phyloP scores from a whole-genome alignment of 2,113 vertebrate genomes.

The Syngnathus floridae region DNA sequence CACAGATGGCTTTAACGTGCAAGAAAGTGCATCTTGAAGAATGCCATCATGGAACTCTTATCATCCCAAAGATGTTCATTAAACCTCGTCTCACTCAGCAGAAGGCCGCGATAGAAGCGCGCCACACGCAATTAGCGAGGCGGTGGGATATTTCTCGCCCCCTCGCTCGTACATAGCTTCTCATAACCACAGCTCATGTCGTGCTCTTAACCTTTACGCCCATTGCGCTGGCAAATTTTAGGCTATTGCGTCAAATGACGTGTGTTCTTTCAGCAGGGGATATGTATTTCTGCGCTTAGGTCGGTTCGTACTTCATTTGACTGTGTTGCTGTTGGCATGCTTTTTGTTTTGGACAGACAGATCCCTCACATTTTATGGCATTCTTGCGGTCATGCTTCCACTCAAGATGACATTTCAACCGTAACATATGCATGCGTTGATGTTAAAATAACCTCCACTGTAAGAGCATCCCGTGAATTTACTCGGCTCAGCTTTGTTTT shows the following conservation, averaged over 20 bases:
- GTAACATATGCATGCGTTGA: background rate
- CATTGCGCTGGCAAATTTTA: constrained; percentile 13
- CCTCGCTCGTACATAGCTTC: constrained; percentile 14
- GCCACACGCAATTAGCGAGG: constrained; percentile 25
- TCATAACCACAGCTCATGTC: constrained; percentile 6
- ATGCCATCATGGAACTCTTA: constrained; percentile 46
- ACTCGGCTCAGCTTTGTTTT: constrained; percentile 28
- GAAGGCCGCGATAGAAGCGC: constrained; percentile 23
- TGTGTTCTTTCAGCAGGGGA: background rate
- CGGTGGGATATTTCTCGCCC: constrained; percentile 24
- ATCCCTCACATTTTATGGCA: background rate
- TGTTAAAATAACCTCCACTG: background rate
- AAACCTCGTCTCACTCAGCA: constrained; percentile 21
- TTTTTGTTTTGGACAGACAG: background rate
- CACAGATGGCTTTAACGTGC: constrained; percentile 48
- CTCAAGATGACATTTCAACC: background rate
- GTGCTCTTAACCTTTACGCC: constrained; percentile 13
- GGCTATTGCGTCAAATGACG: constrained; percentile 6
- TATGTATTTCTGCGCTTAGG: background rate
- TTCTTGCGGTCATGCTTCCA: background rate
- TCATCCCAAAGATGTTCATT: constrained; percentile 43
- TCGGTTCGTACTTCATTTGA: background rate
- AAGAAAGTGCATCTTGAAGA: constrained; percentile 41
- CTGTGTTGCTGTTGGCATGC: background rate
- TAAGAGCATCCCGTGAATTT: background rate